phyloP scores from a whole-genome alignment of 2,113 vertebrate species.

The Crotalus horridus region DNA sequence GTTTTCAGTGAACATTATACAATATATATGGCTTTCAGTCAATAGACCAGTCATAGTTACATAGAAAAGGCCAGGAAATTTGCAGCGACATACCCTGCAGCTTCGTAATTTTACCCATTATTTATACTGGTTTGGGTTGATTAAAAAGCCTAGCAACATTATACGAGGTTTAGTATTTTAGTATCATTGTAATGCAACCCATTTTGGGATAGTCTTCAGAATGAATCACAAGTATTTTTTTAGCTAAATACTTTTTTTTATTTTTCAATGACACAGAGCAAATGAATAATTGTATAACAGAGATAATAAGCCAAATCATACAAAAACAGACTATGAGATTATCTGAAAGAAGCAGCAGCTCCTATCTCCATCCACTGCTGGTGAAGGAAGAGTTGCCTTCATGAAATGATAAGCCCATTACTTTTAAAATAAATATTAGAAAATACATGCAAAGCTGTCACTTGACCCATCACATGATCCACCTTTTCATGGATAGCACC shows the following conservation, averaged over 20 bases:
- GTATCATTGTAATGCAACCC: slow-evolving; percentile 59
- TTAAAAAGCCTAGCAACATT: slow-evolving; percentile 66
- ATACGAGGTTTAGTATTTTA: slow-evolving; percentile 68
- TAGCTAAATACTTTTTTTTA: slow-evolving; percentile 38
- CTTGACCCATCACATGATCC: neutral
- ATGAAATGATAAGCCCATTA: neutral
- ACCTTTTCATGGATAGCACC: neutral
- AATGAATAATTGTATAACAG: neutral
- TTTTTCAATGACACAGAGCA: slow-evolving; percentile 14
- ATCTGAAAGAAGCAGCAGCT: neutral
- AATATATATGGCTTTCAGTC: slow-evolving; percentile 72
- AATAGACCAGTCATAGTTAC: slow-evolving; percentile 74
- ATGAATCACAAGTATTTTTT: slow-evolving; percentile 32
- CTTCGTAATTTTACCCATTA: slow-evolving; percentile 79
- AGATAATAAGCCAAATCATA: neutral
- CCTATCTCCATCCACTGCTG: neutral
- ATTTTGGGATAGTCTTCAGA: slow-evolving; percentile 50
- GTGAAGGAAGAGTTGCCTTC: neutral
- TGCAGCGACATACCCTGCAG: slow-evolving; percentile 79
- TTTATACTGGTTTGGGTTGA: slow-evolving; percentile 77
- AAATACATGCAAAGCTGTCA: neutral
- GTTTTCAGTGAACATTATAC: slow-evolving; percentile 74
- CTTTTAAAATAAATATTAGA: neutral
- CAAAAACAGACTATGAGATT: neutral
- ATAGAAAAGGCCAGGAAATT: slow-evolving; percentile 77